phyloP scores from a whole-genome alignment of 2,113 vertebrate species.

The Mola mola region DNA sequence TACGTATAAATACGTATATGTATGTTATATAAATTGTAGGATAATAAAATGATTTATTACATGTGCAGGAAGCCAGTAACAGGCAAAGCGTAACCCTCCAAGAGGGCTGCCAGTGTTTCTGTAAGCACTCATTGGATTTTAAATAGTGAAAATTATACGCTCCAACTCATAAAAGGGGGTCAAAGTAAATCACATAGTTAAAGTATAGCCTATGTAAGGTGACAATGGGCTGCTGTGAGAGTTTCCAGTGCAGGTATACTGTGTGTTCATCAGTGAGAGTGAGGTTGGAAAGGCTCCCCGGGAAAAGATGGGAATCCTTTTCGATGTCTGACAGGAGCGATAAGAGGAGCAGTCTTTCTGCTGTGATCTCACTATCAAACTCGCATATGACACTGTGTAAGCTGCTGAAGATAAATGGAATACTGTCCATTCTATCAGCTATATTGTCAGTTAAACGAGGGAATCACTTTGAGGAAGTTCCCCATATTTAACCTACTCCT shows the following conservation, averaged over 20 bases:
- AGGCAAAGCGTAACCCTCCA: no score
- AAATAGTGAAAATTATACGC: not conserved
- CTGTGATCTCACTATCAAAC: not conserved
- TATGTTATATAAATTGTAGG: no score
- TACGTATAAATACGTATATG: no score
- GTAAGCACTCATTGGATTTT: not conserved
- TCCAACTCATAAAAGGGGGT: constrained; percentile 5
- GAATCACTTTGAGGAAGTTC: not conserved
- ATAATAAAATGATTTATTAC: no score
- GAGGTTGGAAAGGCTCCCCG: constrained; percentile 52
- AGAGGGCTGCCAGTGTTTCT: no score
- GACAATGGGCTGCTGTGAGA: constrained; percentile 23
- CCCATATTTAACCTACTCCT: no score
- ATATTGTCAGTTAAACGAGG: not conserved
- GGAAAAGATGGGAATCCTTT: constrained; percentile 32
- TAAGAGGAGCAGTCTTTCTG: not conserved
- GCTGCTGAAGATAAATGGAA: not conserved
- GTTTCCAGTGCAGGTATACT: constrained; percentile 37
- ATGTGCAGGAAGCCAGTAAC: no score
- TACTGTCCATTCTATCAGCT: no score
- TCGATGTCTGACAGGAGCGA: constrained; percentile 1
- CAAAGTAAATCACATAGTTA: constrained; percentile 15
- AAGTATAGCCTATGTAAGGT: constrained; percentile 22
- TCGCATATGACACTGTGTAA: no score
- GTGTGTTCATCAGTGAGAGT: constrained; percentile 33